A percentile compares a stretch with the other conserved stretches of the same genome.
These are phyloP conservation scores for Dicerorhinus sumatrensis DNA, from an alignment of 2,113 vertebrate genomes.

Conservation along the genomic window DNA sequence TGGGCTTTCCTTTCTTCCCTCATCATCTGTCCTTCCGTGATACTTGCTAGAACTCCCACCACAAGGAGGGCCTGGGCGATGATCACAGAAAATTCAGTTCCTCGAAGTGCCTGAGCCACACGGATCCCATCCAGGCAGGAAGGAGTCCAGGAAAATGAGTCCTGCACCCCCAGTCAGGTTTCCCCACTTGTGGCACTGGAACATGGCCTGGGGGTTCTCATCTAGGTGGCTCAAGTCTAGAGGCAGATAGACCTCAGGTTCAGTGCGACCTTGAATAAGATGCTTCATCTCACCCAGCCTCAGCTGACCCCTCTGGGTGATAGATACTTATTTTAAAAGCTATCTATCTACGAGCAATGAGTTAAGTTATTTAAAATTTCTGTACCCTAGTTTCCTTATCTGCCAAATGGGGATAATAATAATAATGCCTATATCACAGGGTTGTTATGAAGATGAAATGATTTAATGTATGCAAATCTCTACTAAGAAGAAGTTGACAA, in stretches of 20 bases:
- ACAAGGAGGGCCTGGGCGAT: neutral
- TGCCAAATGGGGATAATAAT: neutral
- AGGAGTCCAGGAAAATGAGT: neutral
- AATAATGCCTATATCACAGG: neutral
- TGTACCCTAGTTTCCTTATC: neutral
- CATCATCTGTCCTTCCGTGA: neutral
- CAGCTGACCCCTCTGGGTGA: neutral
- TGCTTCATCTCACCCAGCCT: neutral
- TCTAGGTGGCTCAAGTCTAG: neutral
- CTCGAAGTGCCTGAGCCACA: neutral
- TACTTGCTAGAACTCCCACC: neutral
- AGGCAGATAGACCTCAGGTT: neutral
- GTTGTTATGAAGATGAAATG: neutral
- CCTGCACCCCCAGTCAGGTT: neutral
- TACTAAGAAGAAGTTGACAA: neutral
- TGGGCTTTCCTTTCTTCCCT: neutral
- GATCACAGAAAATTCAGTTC: neutral
- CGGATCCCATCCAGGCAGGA: rapidly evolving
- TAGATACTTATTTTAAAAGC: neutral
- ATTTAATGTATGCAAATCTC: neutral
- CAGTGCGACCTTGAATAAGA: neutral
- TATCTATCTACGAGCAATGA: neutral
- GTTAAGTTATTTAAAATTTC: neutral
- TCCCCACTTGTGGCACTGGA: neutral
- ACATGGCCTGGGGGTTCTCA: neutral